These are phyloP conservation scores for Drosophila acutilabella DNA, from an alignment of 2,888 invertebrate species.

Conservation along the genomic window DNA sequence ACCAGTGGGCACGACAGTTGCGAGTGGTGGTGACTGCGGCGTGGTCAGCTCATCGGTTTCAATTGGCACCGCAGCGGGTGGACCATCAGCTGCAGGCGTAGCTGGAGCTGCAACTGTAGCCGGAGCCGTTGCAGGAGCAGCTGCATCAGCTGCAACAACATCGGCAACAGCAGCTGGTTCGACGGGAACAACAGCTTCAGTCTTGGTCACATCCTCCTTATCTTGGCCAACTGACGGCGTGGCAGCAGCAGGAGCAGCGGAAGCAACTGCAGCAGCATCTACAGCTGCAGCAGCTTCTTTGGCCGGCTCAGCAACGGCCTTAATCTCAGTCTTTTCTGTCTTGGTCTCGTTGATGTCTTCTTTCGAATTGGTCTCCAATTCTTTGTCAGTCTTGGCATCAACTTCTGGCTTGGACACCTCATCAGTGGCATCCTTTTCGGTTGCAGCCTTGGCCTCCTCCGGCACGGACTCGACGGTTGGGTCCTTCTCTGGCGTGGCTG, in stretches of 20 bases:
- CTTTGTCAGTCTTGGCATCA: constrained; percentile 39
- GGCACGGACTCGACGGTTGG: constrained; percentile 10
- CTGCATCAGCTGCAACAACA: neutral
- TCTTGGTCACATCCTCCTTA: constrained; percentile 23
- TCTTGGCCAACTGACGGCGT: constrained; percentile 23
- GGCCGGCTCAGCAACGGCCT: constrained; percentile 12
- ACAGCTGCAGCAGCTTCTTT: constrained; percentile 13
- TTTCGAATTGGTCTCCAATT: constrained; percentile 29
- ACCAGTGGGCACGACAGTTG: constrained; percentile 4
- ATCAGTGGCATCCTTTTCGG: constrained; percentile 10
- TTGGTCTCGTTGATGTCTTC: constrained; percentile 21
- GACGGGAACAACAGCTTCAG: constrained; percentile 4
- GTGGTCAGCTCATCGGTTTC: constrained; percentile 42
- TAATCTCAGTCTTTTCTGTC: constrained; percentile 63
- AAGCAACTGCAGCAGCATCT: constrained; percentile 12
- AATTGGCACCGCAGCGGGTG: constrained; percentile 28
- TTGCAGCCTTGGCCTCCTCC: constrained; percentile 5
- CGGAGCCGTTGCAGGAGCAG: constrained; percentile 9
- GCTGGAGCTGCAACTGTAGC: constrained; percentile 4
- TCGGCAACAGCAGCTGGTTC: constrained; percentile 5
- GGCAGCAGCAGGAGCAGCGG: constrained; percentile 8
- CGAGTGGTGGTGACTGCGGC: constrained; percentile 31
- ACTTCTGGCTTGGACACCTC: constrained; percentile 9
- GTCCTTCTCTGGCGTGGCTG: constrained; percentile 27
- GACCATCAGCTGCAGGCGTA: neutral